A percentile compares a stretch with the other conserved stretches of the same genome.
These are phyloP conservation scores for Pogonomyrmex barbatus DNA, from an alignment of 1,140 invertebrate species.

Conservation along the genomic window DNA sequence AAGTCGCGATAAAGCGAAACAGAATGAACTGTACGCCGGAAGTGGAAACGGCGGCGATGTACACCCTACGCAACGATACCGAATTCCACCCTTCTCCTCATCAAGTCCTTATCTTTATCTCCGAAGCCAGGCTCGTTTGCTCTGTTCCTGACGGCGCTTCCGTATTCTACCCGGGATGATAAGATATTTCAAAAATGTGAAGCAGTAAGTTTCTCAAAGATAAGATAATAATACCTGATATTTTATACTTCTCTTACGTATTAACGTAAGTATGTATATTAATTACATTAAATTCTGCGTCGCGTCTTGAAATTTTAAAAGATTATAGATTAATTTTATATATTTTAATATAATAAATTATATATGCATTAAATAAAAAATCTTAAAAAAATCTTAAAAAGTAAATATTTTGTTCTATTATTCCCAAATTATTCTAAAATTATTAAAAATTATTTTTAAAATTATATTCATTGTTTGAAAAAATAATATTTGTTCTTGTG, in stretches of 20 bases:
- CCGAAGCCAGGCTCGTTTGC: slow-evolving; percentile 38
- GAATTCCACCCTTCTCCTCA: slow-evolving; percentile 38
- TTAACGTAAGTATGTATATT: neutral
- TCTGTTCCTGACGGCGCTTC: slow-evolving; percentile 24
- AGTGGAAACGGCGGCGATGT: slow-evolving; percentile 44
- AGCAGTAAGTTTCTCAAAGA: slow-evolving; percentile 3
- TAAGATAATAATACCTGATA: neutral
- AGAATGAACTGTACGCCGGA: slow-evolving; percentile 39
- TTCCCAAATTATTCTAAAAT: neutral
- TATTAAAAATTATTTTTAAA: neutral
- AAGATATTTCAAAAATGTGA: slow-evolving; percentile 29
- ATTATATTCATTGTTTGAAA: neutral
- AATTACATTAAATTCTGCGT: neutral
- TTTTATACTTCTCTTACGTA: neutral
- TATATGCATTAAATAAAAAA: neutral
- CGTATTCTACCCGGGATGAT: slow-evolving; percentile 13
- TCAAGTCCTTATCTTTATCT: slow-evolving; percentile 59
- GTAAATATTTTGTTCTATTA: neutral
- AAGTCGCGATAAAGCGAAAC: slow-evolving; percentile 47
- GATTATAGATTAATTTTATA: neutral
- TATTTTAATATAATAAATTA: neutral
- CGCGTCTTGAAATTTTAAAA: neutral
- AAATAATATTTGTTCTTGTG: neutral
- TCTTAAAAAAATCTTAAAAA: slow-evolving; percentile 7
- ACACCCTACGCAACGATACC: slow-evolving; percentile 24